Evolutionary conservation across 2,797 vertebrate genomes (phyloP).

Genomic region (Sternotherus odoratus): DNA sequence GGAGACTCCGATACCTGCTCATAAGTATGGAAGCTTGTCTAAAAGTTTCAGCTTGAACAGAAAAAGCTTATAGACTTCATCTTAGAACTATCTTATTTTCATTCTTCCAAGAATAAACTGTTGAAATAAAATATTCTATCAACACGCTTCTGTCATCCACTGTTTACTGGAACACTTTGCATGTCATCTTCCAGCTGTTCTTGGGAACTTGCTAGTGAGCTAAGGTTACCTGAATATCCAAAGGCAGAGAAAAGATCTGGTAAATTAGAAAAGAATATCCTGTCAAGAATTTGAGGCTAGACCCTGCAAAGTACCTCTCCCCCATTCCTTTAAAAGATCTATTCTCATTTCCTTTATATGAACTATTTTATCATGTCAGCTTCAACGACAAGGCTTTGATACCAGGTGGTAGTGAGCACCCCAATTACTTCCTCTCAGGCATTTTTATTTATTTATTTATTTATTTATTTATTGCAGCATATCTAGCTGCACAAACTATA

Average conservation of each 20-base stretch:
- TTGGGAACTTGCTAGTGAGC: conserved; percentile 17
- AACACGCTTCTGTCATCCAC: neutral
- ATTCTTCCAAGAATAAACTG: neutral
- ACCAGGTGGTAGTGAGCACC: neutral
- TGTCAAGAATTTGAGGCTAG: conserved; percentile 1
- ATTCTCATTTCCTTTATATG: neutral
- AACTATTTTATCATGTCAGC: neutral
- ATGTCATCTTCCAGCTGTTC: neutral
- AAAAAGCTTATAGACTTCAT: neutral
- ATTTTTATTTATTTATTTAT: too few species aligned
- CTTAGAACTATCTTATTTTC: neutral
- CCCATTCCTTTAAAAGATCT: accelerated
- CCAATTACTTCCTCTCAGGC: conserved; percentile 17
- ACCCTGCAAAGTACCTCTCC: neutral
- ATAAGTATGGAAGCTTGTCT: neutral
- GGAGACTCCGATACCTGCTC: neutral
- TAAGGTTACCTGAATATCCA: neutral
- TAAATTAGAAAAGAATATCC: neutral
- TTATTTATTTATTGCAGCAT: too few species aligned
- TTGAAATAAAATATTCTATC: neutral
- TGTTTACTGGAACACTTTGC: neutral
- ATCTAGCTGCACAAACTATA: conserved; percentile 14
- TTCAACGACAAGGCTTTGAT: neutral
- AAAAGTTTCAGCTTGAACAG: neutral
- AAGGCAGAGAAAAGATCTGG: neutral